Percentiles rank a stretch among this genome's conserved stretches.
phyloP scores from a whole-genome alignment of 2,888 invertebrate species.

The Lasioglossum figueresi region DNA sequence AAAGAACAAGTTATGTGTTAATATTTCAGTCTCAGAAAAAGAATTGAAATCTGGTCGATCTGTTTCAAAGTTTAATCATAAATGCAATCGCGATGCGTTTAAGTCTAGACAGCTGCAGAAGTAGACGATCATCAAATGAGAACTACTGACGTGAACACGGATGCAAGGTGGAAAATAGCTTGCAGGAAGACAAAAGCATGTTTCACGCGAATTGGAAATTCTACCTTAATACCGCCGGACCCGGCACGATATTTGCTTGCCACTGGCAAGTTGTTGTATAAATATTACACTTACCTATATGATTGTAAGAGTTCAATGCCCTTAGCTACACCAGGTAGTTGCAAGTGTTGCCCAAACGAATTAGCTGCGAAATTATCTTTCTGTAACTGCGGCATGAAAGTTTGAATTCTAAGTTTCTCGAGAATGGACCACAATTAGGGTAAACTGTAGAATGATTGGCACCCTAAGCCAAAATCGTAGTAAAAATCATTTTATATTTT shows the following conservation, averaged over 20 bases:
- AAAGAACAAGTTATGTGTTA: neutral
- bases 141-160: neutral
- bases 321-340: too few relatives aligned
- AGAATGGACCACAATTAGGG: neutral
- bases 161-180: neutral
- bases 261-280: neutral
- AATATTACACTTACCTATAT: neutral
- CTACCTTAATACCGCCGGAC: neutral
- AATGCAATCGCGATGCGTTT: too few relatives aligned
- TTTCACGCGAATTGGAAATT: conserved; percentile 2
- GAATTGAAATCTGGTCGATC: neutral
- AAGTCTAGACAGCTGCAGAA: neutral
- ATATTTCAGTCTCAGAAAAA: neutral
- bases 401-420: neutral
- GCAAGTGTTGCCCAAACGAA: neutral
- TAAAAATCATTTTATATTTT: too few relatives aligned
- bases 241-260: neutral
- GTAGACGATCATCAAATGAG: neutral
- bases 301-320: neutral
- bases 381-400: neutral
- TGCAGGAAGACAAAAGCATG: conserved; percentile 1
- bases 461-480: too few relatives aligned
- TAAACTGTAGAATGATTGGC: too few relatives aligned
- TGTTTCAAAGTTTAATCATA: neutral
- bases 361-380: neutral